Conservation (phyloP, 1,140 invertebrate genomes). For the Thaumetopoea pityocampa region DNA sequence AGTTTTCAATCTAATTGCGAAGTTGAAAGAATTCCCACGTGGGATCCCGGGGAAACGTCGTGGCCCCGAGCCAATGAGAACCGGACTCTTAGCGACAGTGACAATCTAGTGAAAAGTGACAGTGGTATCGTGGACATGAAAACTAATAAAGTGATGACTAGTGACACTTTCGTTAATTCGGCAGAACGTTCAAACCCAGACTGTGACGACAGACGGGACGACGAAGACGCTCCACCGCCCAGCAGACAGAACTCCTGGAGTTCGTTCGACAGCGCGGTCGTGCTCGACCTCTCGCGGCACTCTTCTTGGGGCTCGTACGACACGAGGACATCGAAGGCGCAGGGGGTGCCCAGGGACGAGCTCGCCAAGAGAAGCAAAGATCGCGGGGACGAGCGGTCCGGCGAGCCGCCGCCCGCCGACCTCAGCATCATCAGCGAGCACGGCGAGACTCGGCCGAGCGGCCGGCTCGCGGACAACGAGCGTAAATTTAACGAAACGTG, state of each 20-base stretch:
- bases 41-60: slow-evolving; percentile 78
- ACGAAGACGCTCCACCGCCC: slow-evolving; percentile 64
- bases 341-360: slow-evolving; percentile 29
- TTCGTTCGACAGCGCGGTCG: slow-evolving; percentile 86
- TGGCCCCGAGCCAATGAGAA: slow-evolving; percentile 36
- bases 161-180: slow-evolving; percentile 83
- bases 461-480: slow-evolving; percentile 38
- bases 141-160: slow-evolving; percentile 40
- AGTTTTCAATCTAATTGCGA: slow-evolving; percentile 38
- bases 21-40: slow-evolving; percentile 77
- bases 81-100: slow-evolving; percentile 50
- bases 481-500: slow-evolving; percentile 64
- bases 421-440: slow-evolving; percentile 65
- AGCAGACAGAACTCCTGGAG: slow-evolving; percentile 87
- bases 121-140: slow-evolving; percentile 71
- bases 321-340: slow-evolving; percentile 72
- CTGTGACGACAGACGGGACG: slow-evolving; percentile 80
- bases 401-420: slow-evolving; percentile 36
- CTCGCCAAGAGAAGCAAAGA: slow-evolving; percentile 35
- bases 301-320: slow-evolving; percentile 89
- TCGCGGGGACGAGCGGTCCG: slow-evolving; percentile 36
- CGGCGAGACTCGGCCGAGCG: slow-evolving; percentile 29
- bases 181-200: slow-evolving; percentile 83
- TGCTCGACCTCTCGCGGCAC: slow-evolving; percentile 84
- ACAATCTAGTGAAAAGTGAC: slow-evolving; percentile 75